These are phyloP conservation scores for Pocillopora grandis DNA, from an alignment of 92 coral and sea anemone genomes.

Conservation along the genomic window DNA sequence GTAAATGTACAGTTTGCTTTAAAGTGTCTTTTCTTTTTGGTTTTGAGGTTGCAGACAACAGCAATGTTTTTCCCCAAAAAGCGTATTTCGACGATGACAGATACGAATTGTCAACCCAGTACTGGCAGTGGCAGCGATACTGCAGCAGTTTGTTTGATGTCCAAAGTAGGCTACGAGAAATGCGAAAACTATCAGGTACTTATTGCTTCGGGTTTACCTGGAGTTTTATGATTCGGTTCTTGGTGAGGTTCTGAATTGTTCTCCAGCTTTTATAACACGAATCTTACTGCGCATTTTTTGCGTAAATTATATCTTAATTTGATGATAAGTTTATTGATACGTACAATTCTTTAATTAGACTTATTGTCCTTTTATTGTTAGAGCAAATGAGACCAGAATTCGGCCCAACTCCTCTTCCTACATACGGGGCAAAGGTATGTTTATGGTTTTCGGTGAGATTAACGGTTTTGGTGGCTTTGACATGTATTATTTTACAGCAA, in stretches of 20 bases:
- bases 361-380: neutral
- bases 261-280: too few species aligned
- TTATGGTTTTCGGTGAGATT: neutral
- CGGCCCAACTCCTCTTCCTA: neutral
- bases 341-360: neutral
- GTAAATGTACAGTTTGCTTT: too few species aligned
- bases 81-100: neutral
- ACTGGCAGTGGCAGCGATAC: neutral
- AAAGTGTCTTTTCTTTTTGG: neutral
- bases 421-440: neutral
- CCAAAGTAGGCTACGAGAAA: neutral
- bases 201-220: neutral
- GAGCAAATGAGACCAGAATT: neutral
- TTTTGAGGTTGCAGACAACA: constrained; percentile 4
- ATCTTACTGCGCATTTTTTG: too few species aligned
- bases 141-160: neutral
- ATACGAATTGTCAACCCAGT: neutral
- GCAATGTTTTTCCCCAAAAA: neutral
- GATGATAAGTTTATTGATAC: too few species aligned
- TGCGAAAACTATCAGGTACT: neutral
- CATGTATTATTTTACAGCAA: too few species aligned
- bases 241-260: too few species aligned
- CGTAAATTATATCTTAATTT: too few species aligned
- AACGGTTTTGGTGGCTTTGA: neutral
- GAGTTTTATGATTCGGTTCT: too few species aligned